Conservation (phyloP, 2,113 vertebrate species). For the Scartelaos histophorus region DNA sequence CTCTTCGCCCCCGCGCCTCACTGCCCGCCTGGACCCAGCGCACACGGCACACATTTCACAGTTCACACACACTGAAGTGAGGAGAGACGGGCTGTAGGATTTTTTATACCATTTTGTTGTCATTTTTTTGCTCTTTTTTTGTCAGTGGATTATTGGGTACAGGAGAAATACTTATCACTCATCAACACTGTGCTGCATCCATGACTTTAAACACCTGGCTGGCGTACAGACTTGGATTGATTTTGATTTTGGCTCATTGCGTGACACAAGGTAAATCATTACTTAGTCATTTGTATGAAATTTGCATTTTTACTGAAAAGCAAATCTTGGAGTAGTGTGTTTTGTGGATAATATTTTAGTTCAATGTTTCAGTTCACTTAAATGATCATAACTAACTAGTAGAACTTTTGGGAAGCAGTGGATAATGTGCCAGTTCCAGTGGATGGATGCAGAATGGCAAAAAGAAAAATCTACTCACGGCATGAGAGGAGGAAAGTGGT, state of each 20-base stretch:
- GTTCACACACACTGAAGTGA: slow-evolving; percentile 41
- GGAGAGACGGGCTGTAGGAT: slow-evolving; percentile 33
- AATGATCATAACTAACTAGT: background rate
- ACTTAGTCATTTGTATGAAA: slow-evolving; percentile 25
- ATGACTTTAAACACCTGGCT: slow-evolving; percentile 76
- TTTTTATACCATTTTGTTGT: slow-evolving; percentile 18
- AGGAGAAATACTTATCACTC: slow-evolving; percentile 45
- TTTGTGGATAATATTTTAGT: background rate
- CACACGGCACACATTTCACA: slow-evolving; percentile 32
- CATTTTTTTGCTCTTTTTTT: slow-evolving; percentile 1
- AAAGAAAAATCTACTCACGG: background rate
- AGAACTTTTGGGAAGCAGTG: background rate
- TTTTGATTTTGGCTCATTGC: slow-evolving; percentile 65
- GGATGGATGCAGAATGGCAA: background rate
- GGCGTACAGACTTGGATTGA: slow-evolving; percentile 74
- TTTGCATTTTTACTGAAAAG: no score
- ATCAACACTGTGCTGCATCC: slow-evolving; percentile 70
- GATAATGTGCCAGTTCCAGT: background rate
- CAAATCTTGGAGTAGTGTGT: background rate
- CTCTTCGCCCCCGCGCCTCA: slow-evolving; percentile 52
- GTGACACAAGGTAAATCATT: slow-evolving; percentile 69
- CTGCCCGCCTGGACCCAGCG: background rate
- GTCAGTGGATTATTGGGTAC: slow-evolving; percentile 50
- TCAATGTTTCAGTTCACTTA: no score
- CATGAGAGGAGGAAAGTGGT: background rate